phyloP scores from a whole-genome alignment of 2,888 invertebrate species.

The Gastracanthus pulcherrimus region DNA sequence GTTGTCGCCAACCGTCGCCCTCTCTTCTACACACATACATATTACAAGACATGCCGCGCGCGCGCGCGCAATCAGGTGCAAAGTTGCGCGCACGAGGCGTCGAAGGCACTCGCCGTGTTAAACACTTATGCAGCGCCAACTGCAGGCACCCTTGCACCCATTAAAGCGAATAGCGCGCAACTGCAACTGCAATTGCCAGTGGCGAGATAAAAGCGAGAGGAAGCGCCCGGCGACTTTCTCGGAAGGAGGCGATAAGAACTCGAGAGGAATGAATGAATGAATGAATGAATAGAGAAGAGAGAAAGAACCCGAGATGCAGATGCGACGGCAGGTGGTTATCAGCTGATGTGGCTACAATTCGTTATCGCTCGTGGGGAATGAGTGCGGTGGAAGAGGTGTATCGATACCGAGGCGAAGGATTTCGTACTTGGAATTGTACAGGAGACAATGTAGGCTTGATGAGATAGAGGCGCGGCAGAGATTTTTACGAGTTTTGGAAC shows the following conservation, averaged over 20 bases:
- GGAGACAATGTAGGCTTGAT: background rate
- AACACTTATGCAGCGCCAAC: background rate
- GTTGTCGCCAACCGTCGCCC: background rate
- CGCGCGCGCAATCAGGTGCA: slow-evolving; percentile 38
- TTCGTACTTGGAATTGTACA: background rate
- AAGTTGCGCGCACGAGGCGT: background rate
- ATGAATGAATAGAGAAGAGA: background rate
- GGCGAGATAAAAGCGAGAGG: background rate
- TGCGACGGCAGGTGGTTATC: background rate
- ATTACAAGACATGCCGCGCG: background rate
- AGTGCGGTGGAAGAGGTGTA: background rate
- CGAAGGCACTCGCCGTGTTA: background rate
- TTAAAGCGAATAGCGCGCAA: slow-evolving; percentile 28
- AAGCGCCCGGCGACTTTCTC: background rate
- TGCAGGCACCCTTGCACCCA: background rate
- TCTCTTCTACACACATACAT: background rate
- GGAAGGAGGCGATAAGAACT: background rate
- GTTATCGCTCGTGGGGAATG: background rate
- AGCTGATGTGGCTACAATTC: background rate
- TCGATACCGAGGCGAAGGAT: slow-evolving; percentile 14
- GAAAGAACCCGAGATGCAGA: slow-evolving; percentile 17
- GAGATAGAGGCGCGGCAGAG: background rate
- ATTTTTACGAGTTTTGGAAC: too few relatives aligned
- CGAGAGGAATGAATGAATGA: background rate
- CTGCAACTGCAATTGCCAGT: too few relatives aligned